Base-by-base conservation (phyloP, 2,113 vertebrate genomes). In the Poecilia latipinna region DNA sequence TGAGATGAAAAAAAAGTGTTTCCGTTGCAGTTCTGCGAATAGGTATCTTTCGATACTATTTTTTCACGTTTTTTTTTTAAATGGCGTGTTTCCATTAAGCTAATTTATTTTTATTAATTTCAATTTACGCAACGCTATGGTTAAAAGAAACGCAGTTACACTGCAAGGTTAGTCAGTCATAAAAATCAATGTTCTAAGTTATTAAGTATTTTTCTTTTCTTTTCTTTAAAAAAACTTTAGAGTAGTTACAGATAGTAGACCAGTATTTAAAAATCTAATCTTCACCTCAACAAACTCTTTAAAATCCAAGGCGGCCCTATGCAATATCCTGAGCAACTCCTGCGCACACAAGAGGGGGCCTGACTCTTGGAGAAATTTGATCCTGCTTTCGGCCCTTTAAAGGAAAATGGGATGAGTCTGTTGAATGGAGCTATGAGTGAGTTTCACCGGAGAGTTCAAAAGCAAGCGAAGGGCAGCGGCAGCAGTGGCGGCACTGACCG, bases 401-500 rank as follows among this genome's bases (percentile, higher is more conserved):
- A 94, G 93, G 90, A 93, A 92, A 90, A 91, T 85, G 92, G 91
- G 91, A 93, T 93, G 93, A 91, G 87, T 86, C 90, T 89, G 83
- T 70, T 93, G 90, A 94, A 92, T 94, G 93, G 90, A 90, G 86
- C 81, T 61, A 63, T 42, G 86, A 86, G 86, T 22, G 78, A 79
- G 82, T 84, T 74, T 68, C 77, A 57, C 77, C 82, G 82, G 78
- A 82, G 70, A 82, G 70, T 85, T 70, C 79, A 31, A 1, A 86
- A 26, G 72, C 54, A 42, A 72, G 65, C 44, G 35, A 33, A 44
- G 69, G 73, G 78, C 83, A 64, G 68, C 37, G 22, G 69, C 65
- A 29, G 63, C 48, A 12, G 74, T 31, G 19, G 72, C 69, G 35
- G 75, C 62, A 64, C 71, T 61, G 61, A 29, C 24, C 37, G 33